Evolutionary conservation across 2,113 vertebrate genomes (phyloP).

Genomic region (Phylloscopus trochiloides): DNA sequence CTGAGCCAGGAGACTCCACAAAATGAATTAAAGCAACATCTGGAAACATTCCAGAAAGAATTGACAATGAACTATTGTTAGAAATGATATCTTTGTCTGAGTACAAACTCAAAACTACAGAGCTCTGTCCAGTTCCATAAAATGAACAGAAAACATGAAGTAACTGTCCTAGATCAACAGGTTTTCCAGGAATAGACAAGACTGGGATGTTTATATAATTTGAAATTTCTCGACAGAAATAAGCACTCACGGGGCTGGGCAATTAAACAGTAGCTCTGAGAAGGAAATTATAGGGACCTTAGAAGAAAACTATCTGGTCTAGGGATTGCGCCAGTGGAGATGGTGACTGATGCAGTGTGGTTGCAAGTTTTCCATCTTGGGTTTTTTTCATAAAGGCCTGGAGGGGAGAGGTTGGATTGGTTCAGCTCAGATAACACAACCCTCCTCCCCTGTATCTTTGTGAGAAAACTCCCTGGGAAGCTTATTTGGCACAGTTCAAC

Average conservation of each 20-base stretch:
- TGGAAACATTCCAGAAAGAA: slow-evolving; percentile 22
- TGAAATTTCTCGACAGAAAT: background rate
- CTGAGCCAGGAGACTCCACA: slow-evolving; percentile 13
- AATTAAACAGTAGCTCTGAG: background rate
- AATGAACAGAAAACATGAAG: background rate
- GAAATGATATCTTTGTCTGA: background rate
- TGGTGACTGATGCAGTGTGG: background rate
- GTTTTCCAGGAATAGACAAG: background rate
- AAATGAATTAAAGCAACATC: slow-evolving; percentile 33
- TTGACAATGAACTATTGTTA: background rate
- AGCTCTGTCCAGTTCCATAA: background rate
- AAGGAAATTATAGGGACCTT: background rate
- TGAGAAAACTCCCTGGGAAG: background rate
- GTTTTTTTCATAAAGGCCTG: background rate
- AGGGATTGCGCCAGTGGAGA: background rate
- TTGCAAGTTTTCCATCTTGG: background rate
- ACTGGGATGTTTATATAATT: background rate
- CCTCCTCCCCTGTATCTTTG: background rate
- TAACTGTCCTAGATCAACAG: background rate
- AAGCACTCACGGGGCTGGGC: background rate
- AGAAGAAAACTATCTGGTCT: background rate
- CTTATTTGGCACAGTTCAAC: slow-evolving; percentile 36
- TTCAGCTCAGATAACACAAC: background rate
- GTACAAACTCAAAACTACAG: background rate
- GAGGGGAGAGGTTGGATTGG: background rate